Evolutionary conservation across 2,888 invertebrate genomes (phyloP).

Genomic region (Cacoxenus indagator): DNA sequence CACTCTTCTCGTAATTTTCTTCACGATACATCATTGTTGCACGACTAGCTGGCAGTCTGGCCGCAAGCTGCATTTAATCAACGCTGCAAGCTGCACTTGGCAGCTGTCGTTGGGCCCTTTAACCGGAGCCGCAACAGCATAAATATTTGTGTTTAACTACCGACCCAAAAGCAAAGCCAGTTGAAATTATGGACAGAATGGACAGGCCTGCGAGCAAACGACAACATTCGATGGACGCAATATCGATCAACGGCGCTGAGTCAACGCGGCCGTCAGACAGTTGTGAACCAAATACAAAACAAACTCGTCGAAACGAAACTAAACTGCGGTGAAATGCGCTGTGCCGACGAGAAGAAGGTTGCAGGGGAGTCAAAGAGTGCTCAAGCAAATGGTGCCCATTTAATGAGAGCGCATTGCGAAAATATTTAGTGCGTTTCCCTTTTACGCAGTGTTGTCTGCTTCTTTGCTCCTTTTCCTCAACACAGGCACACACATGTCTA

Average conservation of each 20-base stretch:
- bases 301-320: not conserved
- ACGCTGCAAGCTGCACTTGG: conserved; percentile 20
- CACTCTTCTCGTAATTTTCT: no score
- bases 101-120: conserved; percentile 18
- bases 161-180: not conserved
- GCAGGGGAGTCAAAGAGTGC: not conserved
- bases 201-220: no score
- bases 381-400: not conserved
- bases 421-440: conserved; percentile 8
- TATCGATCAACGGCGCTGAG: conserved; percentile 9
- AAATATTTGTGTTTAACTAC: not conserved
- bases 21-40: not conserved
- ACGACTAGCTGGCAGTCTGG: not conserved
- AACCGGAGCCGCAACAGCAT: not conserved
- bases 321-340: not conserved
- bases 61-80: not conserved
- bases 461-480: not conserved
- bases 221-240: conserved; percentile 4
- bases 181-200: not conserved
- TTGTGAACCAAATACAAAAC: not conserved
- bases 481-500: not conserved
- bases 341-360: not conserved
- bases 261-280: not conserved
- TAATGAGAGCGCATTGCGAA: conserved; percentile 9
- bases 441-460: not conserved